These are phyloP conservation scores for Caenorhabditis imperialis DNA, from an alignment of 2,888 invertebrate genomes.

Conservation along the genomic window DNA sequence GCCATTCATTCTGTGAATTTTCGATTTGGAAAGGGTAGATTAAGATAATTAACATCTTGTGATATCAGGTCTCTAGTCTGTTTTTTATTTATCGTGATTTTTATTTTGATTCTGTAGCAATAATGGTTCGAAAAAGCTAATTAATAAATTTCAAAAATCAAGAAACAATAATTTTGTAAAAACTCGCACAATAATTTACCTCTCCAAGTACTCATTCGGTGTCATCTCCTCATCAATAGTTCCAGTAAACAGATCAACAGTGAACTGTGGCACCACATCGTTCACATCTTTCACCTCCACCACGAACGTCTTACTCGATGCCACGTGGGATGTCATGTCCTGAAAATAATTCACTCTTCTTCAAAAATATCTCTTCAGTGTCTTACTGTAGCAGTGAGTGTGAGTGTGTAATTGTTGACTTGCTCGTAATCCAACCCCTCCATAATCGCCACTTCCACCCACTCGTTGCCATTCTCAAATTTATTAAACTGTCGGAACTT, in stretches of 20 bases:
- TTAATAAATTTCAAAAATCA: too few species aligned
- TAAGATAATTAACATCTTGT: too few species aligned
- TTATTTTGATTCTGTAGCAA: too few species aligned
- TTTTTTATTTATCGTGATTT: too few species aligned
- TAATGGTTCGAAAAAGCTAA: too few species aligned
- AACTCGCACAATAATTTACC: too few species aligned
- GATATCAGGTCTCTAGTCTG: too few species aligned
- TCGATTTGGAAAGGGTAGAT: too few species aligned
- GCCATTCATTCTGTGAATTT: slow-evolving; percentile 53
- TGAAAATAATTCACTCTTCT: too few species aligned
- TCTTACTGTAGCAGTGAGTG: slow-evolving; percentile 75
- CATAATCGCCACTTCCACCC: slow-evolving; percentile 73
- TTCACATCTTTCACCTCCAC: slow-evolving; percentile 96
- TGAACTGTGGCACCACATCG: slow-evolving; percentile 85
- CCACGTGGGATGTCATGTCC: slow-evolving; percentile 72
- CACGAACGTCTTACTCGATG: slow-evolving; percentile 89
- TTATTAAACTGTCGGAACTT: slow-evolving; percentile 75
- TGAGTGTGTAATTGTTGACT: slow-evolving; percentile 73
- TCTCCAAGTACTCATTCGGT: slow-evolving; percentile 71
- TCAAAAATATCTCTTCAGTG: too few species aligned
- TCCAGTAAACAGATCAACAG: slow-evolving; percentile 76
- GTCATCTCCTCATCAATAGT: slow-evolving; percentile 75
- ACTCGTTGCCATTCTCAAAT: slow-evolving; percentile 62
- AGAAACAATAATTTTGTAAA: too few species aligned
- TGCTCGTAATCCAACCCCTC: slow-evolving; percentile 76